phyloP scores from a whole-genome alignment of 2,888 invertebrate species.

The Phengaris arion region DNA sequence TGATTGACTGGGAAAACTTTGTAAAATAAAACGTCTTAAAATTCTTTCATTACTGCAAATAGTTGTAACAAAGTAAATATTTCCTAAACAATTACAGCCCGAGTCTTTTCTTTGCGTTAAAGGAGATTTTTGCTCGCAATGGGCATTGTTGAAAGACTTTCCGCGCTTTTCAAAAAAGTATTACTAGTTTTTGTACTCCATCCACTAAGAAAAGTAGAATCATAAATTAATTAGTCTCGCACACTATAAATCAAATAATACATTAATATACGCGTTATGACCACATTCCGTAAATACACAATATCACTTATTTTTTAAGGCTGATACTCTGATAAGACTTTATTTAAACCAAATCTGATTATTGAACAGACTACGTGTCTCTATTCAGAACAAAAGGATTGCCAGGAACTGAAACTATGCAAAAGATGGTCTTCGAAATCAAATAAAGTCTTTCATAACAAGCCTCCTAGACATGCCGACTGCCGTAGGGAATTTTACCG shows the following conservation, averaged over 20 bases:
- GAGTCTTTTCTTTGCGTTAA: not conserved
- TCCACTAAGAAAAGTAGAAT: too few relatives aligned
- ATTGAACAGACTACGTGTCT: too few relatives aligned
- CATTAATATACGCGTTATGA: too few relatives aligned
- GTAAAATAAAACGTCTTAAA: not conserved
- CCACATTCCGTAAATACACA: too few relatives aligned
- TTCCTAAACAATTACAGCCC: constrained; percentile 12
- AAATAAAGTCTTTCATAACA: constrained; percentile 7
- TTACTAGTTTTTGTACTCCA: not conserved
- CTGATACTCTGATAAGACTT: too few relatives aligned
- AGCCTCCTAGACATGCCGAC: not conserved
- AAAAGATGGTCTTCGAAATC: constrained; percentile 4
- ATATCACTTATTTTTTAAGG: too few relatives aligned
- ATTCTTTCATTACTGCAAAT: not conserved
- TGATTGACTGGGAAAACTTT: too few relatives aligned
- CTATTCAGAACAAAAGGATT: too few relatives aligned
- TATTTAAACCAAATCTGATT: too few relatives aligned
- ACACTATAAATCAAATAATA: too few relatives aligned
- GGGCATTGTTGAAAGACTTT: not conserved
- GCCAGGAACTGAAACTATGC: not conserved
- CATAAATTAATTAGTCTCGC: too few relatives aligned
- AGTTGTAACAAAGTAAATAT: constrained; percentile 9
- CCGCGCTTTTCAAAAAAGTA: not conserved
- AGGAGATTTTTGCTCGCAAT: not conserved
- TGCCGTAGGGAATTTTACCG: not conserved